Evolutionary conservation across 2,113 vertebrate species (phyloP), one percentile per base, ranked within the genome.

Genomic region (Furnarius figulus): DNA sequence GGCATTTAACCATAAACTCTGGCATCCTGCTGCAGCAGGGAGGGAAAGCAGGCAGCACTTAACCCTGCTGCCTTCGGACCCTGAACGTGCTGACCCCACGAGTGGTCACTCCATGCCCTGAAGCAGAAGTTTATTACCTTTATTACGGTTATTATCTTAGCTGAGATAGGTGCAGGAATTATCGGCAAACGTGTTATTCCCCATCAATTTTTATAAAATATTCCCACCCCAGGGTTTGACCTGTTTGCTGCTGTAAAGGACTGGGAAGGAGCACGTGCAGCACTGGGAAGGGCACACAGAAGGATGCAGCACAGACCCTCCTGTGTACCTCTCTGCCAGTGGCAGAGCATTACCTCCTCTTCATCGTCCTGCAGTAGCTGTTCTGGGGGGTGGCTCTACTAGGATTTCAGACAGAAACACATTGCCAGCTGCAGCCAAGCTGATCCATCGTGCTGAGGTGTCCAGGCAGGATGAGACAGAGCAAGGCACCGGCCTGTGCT

Each of bases 41-140:
- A 59, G 44, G 9, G 87, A n/a, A 75, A 61, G 58, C 59, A 82
- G 37, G 40, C 9, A 0, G 3, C 50, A 6, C 40, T 93, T 73
- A 77, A 95, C 87, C 87, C 39, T 33, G 4, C 44, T 12, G 56
- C 49, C 71, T 89, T 40, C 14, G 13, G 75, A 24, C 75, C 58
- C 33, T 13, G 72, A 72, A 49, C 1, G 1, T 27, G 31, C 79
- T 95, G 93, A 97, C 91, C 95, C 89, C 75, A 56, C 39, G 3
- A 70, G 46, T 93, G 82, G 83, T 88, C 88, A 88, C 74, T 92
- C 62, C 14, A 15, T 90, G 85, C 88, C 83, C 79, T 28, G 87
- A 12, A 92, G 92, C 89, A n/a, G 27, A 68, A 66, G 59, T 77
- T 90, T 90, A 92, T 89, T 92, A 35, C 59, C 53, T 85, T 93